Conservation (phyloP, 1,140 invertebrate species). For the Drosophila saltans region DNA sequence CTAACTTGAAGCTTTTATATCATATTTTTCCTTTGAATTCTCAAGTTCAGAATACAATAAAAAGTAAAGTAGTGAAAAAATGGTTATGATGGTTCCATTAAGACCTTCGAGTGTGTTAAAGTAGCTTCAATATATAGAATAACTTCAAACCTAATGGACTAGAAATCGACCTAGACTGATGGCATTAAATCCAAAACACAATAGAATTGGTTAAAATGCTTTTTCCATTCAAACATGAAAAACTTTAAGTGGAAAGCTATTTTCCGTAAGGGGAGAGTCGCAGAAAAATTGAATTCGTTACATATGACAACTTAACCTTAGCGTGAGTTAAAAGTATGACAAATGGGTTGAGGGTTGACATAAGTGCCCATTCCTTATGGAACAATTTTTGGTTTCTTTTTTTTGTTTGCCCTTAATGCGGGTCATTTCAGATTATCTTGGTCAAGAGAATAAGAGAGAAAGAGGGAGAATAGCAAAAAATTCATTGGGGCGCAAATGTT, state of each 20-base stretch:
- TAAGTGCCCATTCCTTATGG: neutral
- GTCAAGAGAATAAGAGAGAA: slow-evolving; percentile 38
- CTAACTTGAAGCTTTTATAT: too few species aligned
- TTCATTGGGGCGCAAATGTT: slow-evolving; percentile 65
- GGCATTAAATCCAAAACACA: slow-evolving; percentile 68
- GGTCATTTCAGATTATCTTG: slow-evolving; percentile 48
- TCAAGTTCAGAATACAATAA: too few species aligned
- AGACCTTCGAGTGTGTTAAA: slow-evolving; percentile 53
- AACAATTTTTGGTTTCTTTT: neutral
- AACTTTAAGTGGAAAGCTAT: slow-evolving; percentile 25
- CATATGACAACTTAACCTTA: slow-evolving; percentile 58
- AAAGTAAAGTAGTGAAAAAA: slow-evolving; percentile 4
- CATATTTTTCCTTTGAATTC: too few species aligned
- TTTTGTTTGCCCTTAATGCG: slow-evolving; percentile 43
- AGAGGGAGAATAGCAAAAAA: slow-evolving; percentile 40
- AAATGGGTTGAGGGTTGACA: slow-evolving; percentile 26
- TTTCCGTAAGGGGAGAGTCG: slow-evolving; percentile 2
- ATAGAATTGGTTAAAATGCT: slow-evolving; percentile 37
- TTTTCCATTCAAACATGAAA: slow-evolving; percentile 20
- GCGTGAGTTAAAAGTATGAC: slow-evolving; percentile 48
- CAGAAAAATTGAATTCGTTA: slow-evolving; percentile 51
- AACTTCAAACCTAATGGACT: slow-evolving; percentile 79
- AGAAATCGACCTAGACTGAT: slow-evolving; percentile 71
- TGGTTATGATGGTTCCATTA: slow-evolving; percentile 34
- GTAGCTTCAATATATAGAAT: slow-evolving; percentile 43